phyloP scores from a whole-genome alignment of 2,113 vertebrate genomes.

The Dromaius novaehollandiae region DNA sequence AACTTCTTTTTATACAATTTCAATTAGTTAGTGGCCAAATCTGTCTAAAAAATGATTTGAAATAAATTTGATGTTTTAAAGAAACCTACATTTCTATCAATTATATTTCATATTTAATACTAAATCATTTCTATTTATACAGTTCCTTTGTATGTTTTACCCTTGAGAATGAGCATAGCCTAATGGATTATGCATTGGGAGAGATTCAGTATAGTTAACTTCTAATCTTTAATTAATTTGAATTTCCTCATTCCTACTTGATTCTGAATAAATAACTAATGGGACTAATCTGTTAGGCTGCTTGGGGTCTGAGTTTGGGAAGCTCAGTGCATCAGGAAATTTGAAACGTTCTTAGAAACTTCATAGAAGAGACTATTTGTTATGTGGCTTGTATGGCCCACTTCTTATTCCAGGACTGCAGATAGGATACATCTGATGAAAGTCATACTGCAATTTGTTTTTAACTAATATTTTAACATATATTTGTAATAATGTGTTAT shows the following conservation, averaged over 20 bases:
- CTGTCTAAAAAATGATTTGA: conserved; percentile 19
- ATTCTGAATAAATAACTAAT: background rate
- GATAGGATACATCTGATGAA: background rate
- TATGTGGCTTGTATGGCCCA: background rate
- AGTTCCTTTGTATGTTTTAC: background rate
- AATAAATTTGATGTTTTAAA: background rate
- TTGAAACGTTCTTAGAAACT: background rate
- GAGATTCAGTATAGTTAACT: background rate
- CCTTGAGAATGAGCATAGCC: background rate
- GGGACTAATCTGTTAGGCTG: background rate
- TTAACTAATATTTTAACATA: background rate
- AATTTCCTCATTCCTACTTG: background rate
- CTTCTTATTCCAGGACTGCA: background rate
- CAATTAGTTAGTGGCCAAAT: background rate
- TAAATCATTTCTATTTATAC: background rate
- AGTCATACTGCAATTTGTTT: background rate
- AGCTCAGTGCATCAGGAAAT: background rate
- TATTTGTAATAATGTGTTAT: background rate
- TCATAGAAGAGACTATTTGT: background rate
- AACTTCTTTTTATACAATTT: conserved; percentile 75
- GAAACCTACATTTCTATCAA: conserved; percentile 18
- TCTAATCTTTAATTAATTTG: background rate
- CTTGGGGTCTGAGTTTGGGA: background rate
- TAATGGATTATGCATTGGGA: background rate
- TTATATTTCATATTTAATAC: conserved; percentile 9